Conservation (phyloP, 1,140 invertebrate genomes). For the Medauroidea extradentata region DNA sequence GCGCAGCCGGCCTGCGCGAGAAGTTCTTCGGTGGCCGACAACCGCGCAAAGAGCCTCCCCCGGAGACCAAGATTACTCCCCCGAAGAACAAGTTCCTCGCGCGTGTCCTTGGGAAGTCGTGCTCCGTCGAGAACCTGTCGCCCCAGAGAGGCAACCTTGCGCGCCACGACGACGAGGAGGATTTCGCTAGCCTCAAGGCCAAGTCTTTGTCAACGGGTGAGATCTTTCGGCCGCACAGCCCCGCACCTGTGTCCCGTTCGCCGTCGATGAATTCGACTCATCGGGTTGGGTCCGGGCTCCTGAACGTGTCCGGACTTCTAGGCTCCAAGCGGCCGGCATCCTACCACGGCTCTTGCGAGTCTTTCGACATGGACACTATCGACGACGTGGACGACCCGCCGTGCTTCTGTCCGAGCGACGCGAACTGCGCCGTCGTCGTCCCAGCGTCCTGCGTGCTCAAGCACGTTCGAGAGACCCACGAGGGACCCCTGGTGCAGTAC, state of each 20-base stretch:
- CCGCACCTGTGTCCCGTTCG: not conserved
- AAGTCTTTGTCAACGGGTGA: conserved; percentile 38
- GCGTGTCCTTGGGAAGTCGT: conserved; percentile 40
- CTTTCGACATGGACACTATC: conserved; percentile 29
- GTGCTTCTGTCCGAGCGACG: conserved; percentile 22
- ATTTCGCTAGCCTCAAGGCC: conserved; percentile 26
- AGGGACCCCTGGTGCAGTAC: conserved; percentile 35
- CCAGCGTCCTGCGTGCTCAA: conserved; percentile 17
- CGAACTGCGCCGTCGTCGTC: conserved; percentile 6
- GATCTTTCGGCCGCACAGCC: conserved; percentile 27
- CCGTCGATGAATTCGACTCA: not conserved
- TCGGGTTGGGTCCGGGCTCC: not conserved
- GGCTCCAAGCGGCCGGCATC: conserved; percentile 19
- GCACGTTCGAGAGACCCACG: conserved; percentile 31
- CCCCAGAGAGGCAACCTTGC: not conserved
- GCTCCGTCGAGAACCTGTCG: conserved; percentile 42
- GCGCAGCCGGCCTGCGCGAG: conserved; percentile 24
- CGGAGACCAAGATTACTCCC: not conserved
- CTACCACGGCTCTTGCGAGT: conserved; percentile 34
- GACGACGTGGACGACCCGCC: conserved; percentile 5
- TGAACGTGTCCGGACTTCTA: not conserved
- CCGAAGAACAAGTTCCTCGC: conserved; percentile 44
- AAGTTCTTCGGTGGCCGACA: conserved; percentile 36
- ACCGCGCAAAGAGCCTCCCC: conserved; percentile 5
- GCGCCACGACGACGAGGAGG: conserved; percentile 15